Percentiles rank a stretch among this genome's conserved stretches.
Conservation (phyloP, 2,888 invertebrate genomes). For the Polydrusus tereticollis region DNA sequence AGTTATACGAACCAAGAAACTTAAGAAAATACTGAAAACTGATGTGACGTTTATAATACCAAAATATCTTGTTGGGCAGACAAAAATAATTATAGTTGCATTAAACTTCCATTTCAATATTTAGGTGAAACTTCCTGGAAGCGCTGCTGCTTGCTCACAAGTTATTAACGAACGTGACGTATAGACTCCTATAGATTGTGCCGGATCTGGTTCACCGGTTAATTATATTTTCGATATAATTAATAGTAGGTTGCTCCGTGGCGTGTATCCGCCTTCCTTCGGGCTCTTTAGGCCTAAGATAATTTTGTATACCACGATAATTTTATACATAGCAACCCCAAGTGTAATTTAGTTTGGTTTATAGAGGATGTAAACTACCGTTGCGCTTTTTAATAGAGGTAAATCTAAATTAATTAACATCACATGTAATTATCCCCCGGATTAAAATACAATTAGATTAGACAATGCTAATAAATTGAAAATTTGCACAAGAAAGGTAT, state of each 20-base stretch:
- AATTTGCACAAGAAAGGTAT: background rate
- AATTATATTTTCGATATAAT: conserved; percentile 48
- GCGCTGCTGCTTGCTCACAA: conserved; percentile 27
- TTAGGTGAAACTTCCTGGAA: conserved; percentile 37
- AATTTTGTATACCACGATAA: conserved; percentile 35
- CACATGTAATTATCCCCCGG: background rate
- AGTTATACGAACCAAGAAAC: too few relatives aligned
- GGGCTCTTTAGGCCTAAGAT: conserved; percentile 36
- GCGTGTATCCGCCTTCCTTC: conserved; percentile 26
- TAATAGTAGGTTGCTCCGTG: conserved; percentile 40
- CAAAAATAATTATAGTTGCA: conserved; percentile 16
- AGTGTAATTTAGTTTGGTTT: conserved; percentile 21
- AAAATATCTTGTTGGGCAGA: background rate
- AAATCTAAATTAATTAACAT: conserved; percentile 15
- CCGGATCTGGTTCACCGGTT: conserved; percentile 39
- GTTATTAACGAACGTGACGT: conserved; percentile 46
- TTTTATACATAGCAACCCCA: conserved; percentile 22
- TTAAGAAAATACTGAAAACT: too few relatives aligned
- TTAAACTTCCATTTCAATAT: conserved; percentile 35
- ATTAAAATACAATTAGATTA: conserved; percentile 11
- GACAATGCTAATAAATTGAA: background rate
- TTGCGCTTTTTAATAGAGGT: conserved; percentile 13
- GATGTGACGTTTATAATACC: too few relatives aligned
- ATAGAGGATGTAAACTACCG: conserved; percentile 21
- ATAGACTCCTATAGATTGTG: conserved; percentile 43